These are phyloP conservation scores for Poeciliopsis retropinna DNA, from an alignment of 2,113 vertebrate species.

Conservation along the genomic window DNA sequence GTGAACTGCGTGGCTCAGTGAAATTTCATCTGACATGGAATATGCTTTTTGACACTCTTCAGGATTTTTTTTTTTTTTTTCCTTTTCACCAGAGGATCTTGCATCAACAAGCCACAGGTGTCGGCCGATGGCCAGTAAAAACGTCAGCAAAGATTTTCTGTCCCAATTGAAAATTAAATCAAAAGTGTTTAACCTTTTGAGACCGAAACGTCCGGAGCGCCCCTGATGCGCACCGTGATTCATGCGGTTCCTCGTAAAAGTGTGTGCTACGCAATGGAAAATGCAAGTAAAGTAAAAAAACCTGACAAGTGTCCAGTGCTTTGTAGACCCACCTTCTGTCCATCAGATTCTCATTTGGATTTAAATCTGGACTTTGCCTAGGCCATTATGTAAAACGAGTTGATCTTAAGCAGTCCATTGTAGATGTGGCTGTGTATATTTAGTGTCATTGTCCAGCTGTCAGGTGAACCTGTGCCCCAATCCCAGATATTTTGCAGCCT, in stretches of 20 bases:
- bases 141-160: not conserved
- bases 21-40: conserved; percentile 68
- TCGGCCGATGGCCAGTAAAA: conserved; percentile 39
- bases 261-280: not conserved
- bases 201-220: not conserved
- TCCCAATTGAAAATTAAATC: no score
- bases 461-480: no score
- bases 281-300: not conserved
- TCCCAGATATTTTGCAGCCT: no score
- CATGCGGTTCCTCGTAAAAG: not conserved
- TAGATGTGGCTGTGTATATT: not conserved
- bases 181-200: not conserved
- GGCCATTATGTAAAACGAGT: not conserved
- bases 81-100: conserved; percentile 20
- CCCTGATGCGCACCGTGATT: not conserved
- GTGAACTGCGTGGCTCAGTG: conserved; percentile 47
- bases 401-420: not conserved
- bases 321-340: not conserved
- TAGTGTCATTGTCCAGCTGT: not conserved
- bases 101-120: conserved; percentile 50
- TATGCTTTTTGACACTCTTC: conserved; percentile 57
- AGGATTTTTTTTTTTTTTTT: conserved; percentile 29
- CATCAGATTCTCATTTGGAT: not conserved
- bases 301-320: not conserved
- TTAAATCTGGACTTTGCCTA: not conserved